Evolutionary conservation across 2,888 invertebrate species (phyloP).

Genomic region (Xestia sexstrigata): DNA sequence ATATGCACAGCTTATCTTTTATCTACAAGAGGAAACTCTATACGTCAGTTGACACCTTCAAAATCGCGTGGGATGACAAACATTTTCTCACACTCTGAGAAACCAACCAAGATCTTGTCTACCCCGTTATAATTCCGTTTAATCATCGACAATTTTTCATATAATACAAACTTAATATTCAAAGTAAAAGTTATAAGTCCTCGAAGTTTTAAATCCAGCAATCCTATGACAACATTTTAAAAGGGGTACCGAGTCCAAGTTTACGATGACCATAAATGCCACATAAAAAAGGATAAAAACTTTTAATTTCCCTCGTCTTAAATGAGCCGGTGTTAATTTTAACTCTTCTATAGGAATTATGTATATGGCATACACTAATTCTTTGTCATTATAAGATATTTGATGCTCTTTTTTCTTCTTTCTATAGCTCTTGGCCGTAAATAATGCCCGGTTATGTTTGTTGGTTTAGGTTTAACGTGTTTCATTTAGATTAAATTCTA

Average conservation of each 20-base stretch:
- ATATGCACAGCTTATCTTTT: conserved; percentile 37
- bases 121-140: conserved; percentile 24
- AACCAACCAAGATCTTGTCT: conserved; percentile 11
- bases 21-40: conserved; percentile 41
- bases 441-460: conserved; percentile 86
- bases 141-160: conserved; percentile 39
- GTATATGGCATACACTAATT: conserved; percentile 82
- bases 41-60: conserved; percentile 18
- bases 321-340: conserved; percentile 89
- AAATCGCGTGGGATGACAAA: conserved; percentile 30
- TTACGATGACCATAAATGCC: conserved; percentile 88
- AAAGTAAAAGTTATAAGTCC: conserved; percentile 67
- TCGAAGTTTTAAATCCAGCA: conserved; percentile 68
- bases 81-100: conserved; percentile 27
- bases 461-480: conserved; percentile 86
- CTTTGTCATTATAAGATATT: conserved; percentile 85
- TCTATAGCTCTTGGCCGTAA: conserved; percentile 82
- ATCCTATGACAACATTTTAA: conserved; percentile 81
- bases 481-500: conserved; percentile 85
- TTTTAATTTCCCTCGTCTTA: conserved; percentile 88
- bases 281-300: conserved; percentile 89
- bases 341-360: conserved; percentile 77
- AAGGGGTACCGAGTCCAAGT: conserved; percentile 81
- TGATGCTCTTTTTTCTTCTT: conserved; percentile 76
- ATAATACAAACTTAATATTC: conserved; percentile 55